Evolutionary conservation across 2,113 vertebrate genomes (phyloP).

Genomic region (human): GRCh38 chr2:189276501-189277000

Average conservation of each 20-base stretch:
- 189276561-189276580: slow-evolving; percentile 28
- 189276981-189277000: not conserved
- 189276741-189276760: slow-evolving; percentile 12
- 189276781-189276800: not conserved
- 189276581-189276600: slow-evolving; percentile 45
- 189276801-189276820: not conserved
- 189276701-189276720: not conserved
- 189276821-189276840: slow-evolving; percentile 3
- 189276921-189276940: slow-evolving; percentile 1
- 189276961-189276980: not conserved
- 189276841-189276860: not conserved
- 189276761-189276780: not conserved
- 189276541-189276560: slow-evolving; percentile 1
- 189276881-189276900: not conserved
- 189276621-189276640: slow-evolving; percentile 9
- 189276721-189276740: not conserved
- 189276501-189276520: not conserved
- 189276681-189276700: slow-evolving; percentile 1
- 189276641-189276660: not conserved
- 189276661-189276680: not conserved
- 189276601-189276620: slow-evolving; percentile 24
- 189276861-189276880: not conserved
- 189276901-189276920: not conserved
- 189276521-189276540: not conserved
- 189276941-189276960: not conserved